A percentile compares a stretch with the other conserved stretches of the same genome.
Evolutionary conservation across 2,113 vertebrate genomes (phyloP).

Genomic region (Tylochromis polylepis): DNA sequence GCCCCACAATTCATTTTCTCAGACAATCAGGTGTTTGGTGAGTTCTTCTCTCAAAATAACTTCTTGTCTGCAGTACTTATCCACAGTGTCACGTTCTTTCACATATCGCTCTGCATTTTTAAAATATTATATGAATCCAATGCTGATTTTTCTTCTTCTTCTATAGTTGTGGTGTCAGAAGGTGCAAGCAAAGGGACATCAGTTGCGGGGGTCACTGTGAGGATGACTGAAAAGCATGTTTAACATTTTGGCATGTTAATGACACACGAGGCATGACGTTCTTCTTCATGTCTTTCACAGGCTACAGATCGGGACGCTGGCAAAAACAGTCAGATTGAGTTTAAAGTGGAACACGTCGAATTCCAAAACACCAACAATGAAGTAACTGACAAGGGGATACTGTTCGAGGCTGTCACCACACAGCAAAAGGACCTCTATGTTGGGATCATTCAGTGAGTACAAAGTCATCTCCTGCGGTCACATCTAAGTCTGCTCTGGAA

Average conservation of each 20-base stretch:
- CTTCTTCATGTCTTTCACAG: conserved; percentile 52
- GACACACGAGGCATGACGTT: background rate
- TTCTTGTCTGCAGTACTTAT: background rate
- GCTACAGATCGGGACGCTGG: conserved; percentile 81
- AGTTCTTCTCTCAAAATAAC: conserved; percentile 6
- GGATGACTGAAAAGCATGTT: conserved; percentile 31
- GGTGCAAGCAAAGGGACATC: conserved; percentile 56
- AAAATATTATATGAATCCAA: background rate
- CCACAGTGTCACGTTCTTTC: background rate
- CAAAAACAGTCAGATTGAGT: conserved; percentile 61
- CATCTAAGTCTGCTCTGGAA: background rate
- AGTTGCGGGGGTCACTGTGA: conserved; percentile 66
- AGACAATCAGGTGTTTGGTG: conserved; percentile 76
- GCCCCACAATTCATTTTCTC: conserved; percentile 71
- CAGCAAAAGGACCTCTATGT: conserved; percentile 41
- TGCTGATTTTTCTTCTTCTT: background rate
- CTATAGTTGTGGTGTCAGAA: conserved; percentile 70
- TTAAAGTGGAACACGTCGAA: conserved; percentile 68
- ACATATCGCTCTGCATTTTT: background rate
- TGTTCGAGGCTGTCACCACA: conserved; percentile 67
- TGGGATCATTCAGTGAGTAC: conserved; percentile 67
- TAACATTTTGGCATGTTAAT: background rate
- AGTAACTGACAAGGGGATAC: accelerated
- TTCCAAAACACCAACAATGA: conserved; percentile 53
- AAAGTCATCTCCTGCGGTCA: background rate